Base-by-base conservation (phyloP, 1,140 invertebrate species). In the Plectus sambesii region DNA sequence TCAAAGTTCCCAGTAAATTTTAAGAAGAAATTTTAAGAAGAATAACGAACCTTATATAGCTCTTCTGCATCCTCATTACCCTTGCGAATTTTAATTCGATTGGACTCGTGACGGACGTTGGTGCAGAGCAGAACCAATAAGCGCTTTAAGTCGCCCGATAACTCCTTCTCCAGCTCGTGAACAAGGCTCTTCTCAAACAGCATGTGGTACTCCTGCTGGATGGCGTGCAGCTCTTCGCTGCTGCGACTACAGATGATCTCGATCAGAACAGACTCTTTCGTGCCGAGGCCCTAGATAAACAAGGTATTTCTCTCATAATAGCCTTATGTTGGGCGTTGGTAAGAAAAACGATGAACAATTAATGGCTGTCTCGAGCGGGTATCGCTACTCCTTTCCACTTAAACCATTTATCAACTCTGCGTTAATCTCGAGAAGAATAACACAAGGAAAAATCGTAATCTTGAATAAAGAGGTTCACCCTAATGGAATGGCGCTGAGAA, bases 71-170 rank as follows among this genome's bases (percentile, higher is more conserved):
- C 73, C 46, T 72, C 49, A 4, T 59, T 57, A 15, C 71, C 72
- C 56, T 58, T 5, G 54, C 56, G 12, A n/a, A n/a, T n/a, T n/a
- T n/a, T n/a, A n/a, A n/a, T n/a, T n/a, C n/a, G n/a, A n/a, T n/a
- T n/a, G n/a, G n/a, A n/a, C 59, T 74, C 63, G 63, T 63, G 62
- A 61, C 73, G 42, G 41, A 59, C 54, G 56, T 64, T 61, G 29
- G 57, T 54, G 44, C 62, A 66, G 12, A 67, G 59, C 12, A 73
- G 70, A 19, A 96, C 81, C 39, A 92, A 77, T 2, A 97, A 73
- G 46, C 87, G 80, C 70, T 85, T 84, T 73, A 94, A 94, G 66
- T 85, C 78, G 2, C 87, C 90, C 2, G 87, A 90, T 17, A 89
- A 92, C 63, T 97, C 92, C 20, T 81, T 83, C 64, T 82, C 82